Conservation (phyloP, 2,113 vertebrate genomes). For the Dendropsophus ebraccatus region DNA sequence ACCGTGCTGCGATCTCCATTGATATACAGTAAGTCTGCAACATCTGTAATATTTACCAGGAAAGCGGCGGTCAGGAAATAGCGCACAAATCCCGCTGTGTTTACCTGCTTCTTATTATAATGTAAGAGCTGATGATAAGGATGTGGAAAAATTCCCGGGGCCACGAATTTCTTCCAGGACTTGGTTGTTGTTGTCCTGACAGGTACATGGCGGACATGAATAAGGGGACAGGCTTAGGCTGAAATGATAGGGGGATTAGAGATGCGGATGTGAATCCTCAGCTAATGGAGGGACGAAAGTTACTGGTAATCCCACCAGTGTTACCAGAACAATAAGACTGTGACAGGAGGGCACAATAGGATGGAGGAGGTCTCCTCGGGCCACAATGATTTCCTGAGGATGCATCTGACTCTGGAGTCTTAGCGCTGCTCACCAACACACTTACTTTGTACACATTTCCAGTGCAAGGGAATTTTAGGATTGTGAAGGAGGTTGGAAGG, state of each 20-base stretch:
- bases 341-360: not conserved
- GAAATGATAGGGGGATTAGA: not conserved
- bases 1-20: no score
- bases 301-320: constrained; percentile 13
- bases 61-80: not conserved
- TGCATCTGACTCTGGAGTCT: constrained; percentile 26
- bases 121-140: not conserved
- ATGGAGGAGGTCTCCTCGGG: not conserved
- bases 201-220: constrained; percentile 15
- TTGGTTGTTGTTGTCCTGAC: not conserved
- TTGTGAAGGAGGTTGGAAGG: not conserved
- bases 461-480: not conserved
- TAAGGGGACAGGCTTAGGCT: not conserved
- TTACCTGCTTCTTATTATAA: not conserved
- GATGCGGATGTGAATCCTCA: not conserved
- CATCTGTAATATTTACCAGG: not conserved
- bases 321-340: constrained; percentile 29
- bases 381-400: constrained; percentile 40
- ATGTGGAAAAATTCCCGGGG: not conserved
- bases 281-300: constrained; percentile 14
- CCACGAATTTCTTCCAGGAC: not conserved
- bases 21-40: no score
- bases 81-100: constrained; percentile 44
- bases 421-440: not conserved
- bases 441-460: not conserved